These are phyloP conservation scores for Oncorhynchus nerka DNA, from an alignment of 2,113 vertebrate genomes.

Conservation along the genomic window DNA sequence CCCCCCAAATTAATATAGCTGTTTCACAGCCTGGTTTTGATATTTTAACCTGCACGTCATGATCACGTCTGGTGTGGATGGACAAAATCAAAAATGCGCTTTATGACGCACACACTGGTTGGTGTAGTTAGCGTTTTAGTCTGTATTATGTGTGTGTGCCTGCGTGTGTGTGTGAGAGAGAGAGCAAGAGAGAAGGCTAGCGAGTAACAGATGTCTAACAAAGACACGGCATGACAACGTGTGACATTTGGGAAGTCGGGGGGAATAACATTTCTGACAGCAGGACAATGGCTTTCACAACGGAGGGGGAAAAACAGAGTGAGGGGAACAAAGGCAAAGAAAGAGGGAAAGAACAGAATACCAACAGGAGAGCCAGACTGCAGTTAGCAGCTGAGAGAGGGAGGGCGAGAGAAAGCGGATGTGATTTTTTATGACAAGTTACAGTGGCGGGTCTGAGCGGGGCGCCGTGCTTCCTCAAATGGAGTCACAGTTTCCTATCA, in stretches of 20 bases:
- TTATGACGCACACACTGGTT: too few species aligned
- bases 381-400: neutral
- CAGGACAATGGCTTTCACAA: conserved; percentile 38
- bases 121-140: too few species aligned
- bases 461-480: conserved; percentile 47
- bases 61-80: too few species aligned
- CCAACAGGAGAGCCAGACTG: neutral
- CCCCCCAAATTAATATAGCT: too few species aligned
- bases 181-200: neutral
- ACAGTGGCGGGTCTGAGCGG: conserved; percentile 39
- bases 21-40: too few species aligned
- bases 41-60: too few species aligned
- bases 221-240: conserved; percentile 37
- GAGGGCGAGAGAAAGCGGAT: conserved; percentile 1
- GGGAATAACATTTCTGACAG: conserved; percentile 42
- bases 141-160: too few species aligned
- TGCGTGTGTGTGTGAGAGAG: too few species aligned
- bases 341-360: neutral
- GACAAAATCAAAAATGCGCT: too few species aligned
- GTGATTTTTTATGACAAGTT: conserved; percentile 43
- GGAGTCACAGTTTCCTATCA: conserved; percentile 70
- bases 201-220: conserved; percentile 53
- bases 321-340: neutral
- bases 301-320: neutral
- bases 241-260: conserved; percentile 24